These are phyloP conservation scores for Pelmatolapia mariae DNA, from an alignment of 2,113 vertebrate species.

Conservation along the genomic window DNA sequence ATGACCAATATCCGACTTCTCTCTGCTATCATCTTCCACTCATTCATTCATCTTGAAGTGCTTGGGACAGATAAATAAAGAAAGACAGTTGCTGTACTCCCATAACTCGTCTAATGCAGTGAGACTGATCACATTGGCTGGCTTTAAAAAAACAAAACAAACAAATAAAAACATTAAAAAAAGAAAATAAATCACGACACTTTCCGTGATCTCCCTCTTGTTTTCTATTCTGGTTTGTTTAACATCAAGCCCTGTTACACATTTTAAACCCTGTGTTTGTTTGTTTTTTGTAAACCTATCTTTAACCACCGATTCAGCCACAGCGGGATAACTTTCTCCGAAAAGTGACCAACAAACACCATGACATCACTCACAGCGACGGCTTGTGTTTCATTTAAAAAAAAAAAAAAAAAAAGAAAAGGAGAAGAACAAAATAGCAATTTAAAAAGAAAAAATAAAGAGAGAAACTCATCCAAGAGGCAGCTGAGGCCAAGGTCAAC, in stretches of 20 bases:
- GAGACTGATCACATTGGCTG: slow-evolving; percentile 14
- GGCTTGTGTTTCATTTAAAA: slow-evolving; percentile 53
- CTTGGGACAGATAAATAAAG: slow-evolving; percentile 40
- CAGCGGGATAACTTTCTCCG: background rate
- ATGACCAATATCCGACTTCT: slow-evolving; percentile 23
- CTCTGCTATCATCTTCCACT: slow-evolving; percentile 15
- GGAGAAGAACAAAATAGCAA: slow-evolving; percentile 14
- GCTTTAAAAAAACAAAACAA: background rate
- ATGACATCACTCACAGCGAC: slow-evolving; percentile 56
- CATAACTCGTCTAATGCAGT: slow-evolving; percentile 18
- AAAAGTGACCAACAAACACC: slow-evolving; percentile 49
- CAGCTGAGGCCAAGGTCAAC: slow-evolving; percentile 79
- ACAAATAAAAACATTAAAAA: background rate
- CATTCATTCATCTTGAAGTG: slow-evolving; percentile 36
- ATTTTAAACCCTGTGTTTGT: slow-evolving; percentile 53
- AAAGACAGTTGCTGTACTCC: slow-evolving; percentile 36
- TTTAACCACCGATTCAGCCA: slow-evolving; percentile 8
- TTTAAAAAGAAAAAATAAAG: slow-evolving; percentile 29
- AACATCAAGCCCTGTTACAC: slow-evolving; percentile 24
- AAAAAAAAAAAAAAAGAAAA: slow-evolving; percentile 6
- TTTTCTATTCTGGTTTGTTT: background rate
- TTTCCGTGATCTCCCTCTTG: background rate
- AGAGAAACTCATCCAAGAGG: slow-evolving; percentile 73
- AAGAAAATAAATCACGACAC: background rate
- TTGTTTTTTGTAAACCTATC: slow-evolving; percentile 50